Conservation (phyloP, 2,797 vertebrate genomes). For the Acipenser transmontanus region DNA sequence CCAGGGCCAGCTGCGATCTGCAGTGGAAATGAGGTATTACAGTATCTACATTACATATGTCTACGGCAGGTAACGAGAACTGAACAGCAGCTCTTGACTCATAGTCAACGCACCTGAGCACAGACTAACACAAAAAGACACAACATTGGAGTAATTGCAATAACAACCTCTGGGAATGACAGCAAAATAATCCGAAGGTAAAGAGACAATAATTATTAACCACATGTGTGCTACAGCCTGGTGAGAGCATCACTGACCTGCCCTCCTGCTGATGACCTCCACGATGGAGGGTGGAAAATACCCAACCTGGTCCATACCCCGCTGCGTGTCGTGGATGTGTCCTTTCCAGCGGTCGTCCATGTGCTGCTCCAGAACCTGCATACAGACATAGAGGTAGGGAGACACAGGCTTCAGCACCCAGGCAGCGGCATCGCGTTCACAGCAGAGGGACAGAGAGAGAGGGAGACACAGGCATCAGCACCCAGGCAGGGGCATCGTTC, state of each 20-base stretch:
- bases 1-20: too few relatives aligned
- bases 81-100: too few relatives aligned
- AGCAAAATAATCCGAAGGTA: too few relatives aligned
- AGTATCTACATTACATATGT: too few relatives aligned
- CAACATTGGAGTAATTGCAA: too few relatives aligned
- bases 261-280: conserved; percentile 86
- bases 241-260: conserved; percentile 53
- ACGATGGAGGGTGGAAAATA: conserved; percentile 92
- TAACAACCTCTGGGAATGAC: too few relatives aligned
- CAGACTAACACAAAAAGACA: too few relatives aligned
- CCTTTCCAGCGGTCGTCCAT: conserved; percentile 91
- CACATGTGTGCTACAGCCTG: too few relatives aligned
- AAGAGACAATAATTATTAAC: too few relatives aligned
- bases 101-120: too few relatives aligned
- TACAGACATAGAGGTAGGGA: conserved; percentile 4
- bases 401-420: background rate
- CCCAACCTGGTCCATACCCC: conserved; percentile 84
- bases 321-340: conserved; percentile 86
- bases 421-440: background rate
- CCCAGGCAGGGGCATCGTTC: background rate
- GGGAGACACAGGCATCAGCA: background rate
- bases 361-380: conserved; percentile 90
- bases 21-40: too few relatives aligned
- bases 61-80: too few relatives aligned
- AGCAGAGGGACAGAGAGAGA: conserved; percentile 1